Base-by-base conservation (phyloP, 2,797 vertebrate genomes). In the Echeneis naucrates region DNA sequence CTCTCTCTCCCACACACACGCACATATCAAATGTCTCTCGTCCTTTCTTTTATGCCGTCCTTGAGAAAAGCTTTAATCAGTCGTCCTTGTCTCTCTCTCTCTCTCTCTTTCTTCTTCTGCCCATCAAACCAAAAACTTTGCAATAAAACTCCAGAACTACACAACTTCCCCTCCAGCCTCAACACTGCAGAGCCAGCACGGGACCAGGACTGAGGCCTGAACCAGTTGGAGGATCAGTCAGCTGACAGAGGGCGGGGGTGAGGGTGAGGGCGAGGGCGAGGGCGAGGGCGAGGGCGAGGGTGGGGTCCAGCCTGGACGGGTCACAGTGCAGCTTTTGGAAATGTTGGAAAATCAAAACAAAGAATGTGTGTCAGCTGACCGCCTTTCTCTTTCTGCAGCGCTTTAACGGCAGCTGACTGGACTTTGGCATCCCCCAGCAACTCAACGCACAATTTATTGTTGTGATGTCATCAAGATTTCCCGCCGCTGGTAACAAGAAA, bases 71-170 rank as follows among this genome's bases (percentile, higher is more conserved):
- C 44, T 56, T 11, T 16, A 37, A 56, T 14, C 53, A 44, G 23
- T 55, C 51, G 9, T 30, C 12, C 59, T 32, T 57, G 50, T 45
- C 8, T 4, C 37, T 38, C 37, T 38, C 37, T 23, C 21, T 35
- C 48, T 56, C 62, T 73, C 60, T 38, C 14, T 16, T 40, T 10
- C 4, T 50, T 67, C 33, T 50, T 42, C 26, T 24, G 16, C 48
- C 59, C 61, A 37, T 80, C 59, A 54, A 64, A 86, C 73, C 82
- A 78, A 78, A 82, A 90, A 81, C 70, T 82, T 60, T 67, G 59
- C 60, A 63, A 51, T 48, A 70, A 63, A 66, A 37, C 26, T 47
- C 38, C 47, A 2, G 45, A 75, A 61, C 24, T 19, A 8, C 52
- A 54, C 65, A 24, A 66, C 61, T 51, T 37, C 51, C 62, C 10